These are phyloP conservation scores for Tetragonula clypearis DNA, from an alignment of 1,140 invertebrate genomes.

Conservation along the genomic window DNA sequence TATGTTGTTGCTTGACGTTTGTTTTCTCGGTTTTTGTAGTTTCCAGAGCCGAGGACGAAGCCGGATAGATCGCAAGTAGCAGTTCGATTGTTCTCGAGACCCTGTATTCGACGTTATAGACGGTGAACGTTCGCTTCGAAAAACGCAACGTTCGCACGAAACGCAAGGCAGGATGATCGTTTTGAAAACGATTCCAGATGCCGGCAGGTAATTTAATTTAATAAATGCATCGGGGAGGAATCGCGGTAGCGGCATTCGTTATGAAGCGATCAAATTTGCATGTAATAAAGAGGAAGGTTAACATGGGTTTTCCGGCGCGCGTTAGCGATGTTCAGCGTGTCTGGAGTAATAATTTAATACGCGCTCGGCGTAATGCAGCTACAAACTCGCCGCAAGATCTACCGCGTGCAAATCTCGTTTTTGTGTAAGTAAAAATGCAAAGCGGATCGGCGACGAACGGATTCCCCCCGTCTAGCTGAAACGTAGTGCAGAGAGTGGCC, in stretches of 20 bases:
- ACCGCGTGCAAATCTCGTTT: conserved; percentile 44
- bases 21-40: not conserved
- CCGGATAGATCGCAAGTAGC: not conserved
- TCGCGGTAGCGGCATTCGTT: conserved; percentile 23
- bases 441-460: conserved; percentile 47
- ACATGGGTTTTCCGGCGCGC: conserved; percentile 41
- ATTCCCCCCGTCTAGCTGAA: conserved; percentile 38
- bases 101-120: not conserved
- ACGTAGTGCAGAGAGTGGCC: not conserved
- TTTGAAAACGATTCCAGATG: not conserved
- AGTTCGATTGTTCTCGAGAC: not conserved
- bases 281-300: conserved; percentile 49
- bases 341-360: conserved; percentile 49
- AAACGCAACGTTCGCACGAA: too few relatives aligned
- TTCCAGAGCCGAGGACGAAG: not conserved
- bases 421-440: conserved; percentile 42
- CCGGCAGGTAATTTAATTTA: conserved; percentile 3
- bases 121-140: not conserved
- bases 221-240: conserved; percentile 33
- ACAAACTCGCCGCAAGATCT: conserved; percentile 37
- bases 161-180: not conserved
- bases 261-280: conserved; percentile 47
- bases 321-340: conserved; percentile 45
- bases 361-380: conserved; percentile 21
- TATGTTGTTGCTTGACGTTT: not conserved